Base-by-base conservation (phyloP, 2,888 invertebrate species). In the Cheiracanthium punctorium region DNA sequence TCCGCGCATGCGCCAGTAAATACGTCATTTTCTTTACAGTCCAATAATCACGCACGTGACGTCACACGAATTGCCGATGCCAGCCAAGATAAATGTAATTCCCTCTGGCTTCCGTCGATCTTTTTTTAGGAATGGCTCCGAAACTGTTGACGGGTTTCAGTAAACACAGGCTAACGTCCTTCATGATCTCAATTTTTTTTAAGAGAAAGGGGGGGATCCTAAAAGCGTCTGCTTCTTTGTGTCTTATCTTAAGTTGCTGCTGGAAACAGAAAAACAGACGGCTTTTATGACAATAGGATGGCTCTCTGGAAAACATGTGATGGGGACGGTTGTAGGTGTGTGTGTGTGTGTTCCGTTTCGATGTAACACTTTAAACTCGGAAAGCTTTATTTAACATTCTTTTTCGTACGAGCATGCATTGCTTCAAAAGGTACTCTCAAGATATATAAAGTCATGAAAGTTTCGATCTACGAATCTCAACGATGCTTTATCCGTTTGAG, bases 131-230 rank as follows among this genome's bases (percentile, higher is more conserved):
- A 41, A 72, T 32, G 30, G 52, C 58, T 41, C 8, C 77, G 65
- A 43, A 87, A 81, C 81, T 87, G 87, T 87, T 87, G 87, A 87
- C 20, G 73, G 71, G 71, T 52, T 64, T 77, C 75, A 29, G 81
- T 87, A 87, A 87, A 87, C 81, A 87, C 74, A 76, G 77, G 87
- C 71, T 80, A 76, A 71, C 58, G 87, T 80, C 87, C 87, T 87
- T 87, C 81, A 65, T 14, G 32, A 7, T 32, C 43, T 70, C 29
- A 52, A 64, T 74, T 64, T 74, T 77, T 79, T 69, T 69, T 33
- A 58, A 58, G 58, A 58, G 58, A 58, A 58, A 58, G 48, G 58
- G 58, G 58, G 58, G 24, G 58, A 12, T 24, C 58, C 58, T 58
- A 58, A 58, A 58, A 24, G 20, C 58, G 24, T 69, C 69, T 37